Base-by-base conservation (phyloP, 2,113 vertebrate species). In the Typhlomys cinereus region DNA sequence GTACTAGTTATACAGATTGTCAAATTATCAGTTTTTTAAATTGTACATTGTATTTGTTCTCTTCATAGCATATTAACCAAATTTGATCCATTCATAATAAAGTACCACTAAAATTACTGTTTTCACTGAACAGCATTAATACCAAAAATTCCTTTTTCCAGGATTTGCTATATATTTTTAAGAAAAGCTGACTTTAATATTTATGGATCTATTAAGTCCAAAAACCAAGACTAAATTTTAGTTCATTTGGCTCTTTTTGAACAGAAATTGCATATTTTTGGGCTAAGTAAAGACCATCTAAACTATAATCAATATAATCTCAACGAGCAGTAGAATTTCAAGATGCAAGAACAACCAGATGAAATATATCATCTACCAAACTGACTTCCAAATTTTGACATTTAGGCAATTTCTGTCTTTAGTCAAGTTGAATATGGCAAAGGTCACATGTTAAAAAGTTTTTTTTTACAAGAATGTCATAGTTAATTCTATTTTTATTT, bases 161-260 rank as follows among this genome's bases (percentile, higher is more conserved):
- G 52, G 88, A 87, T 90, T 94, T 81, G 52, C 25, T 76, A 39
- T 74, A 41, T 59, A 57, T 70, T 93, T 84, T 94, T 81, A 89
- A 86, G 84, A 92, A 91, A 80, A 90, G 23, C 25, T 89, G 52
- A 86, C 85, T 93, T 94, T 95, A 80, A 74, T 74, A 75, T 82
- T 89, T 93, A 46, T 88, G 62, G 46, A 82, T 34, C 88, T 95
- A 76, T 71, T 93, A 93, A 71, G 86, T 91, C 52, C 50, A 91
- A 89, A 95, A 96, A 82, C n/a, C 92, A 93, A 92, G 76, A 46
- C 73, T 89, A 92, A 92, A 64, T 94, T 96, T 94, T 89, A 97
- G 85, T 87, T 88, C 87, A 61, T 83, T 14, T 86, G 31, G 18
- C 21, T 54, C 44, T 85, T 92, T 92, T 86, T 79, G 13, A 88